Evolutionary conservation across 2,888 invertebrate species (phyloP), one percentile per base, ranked within the genome.

Genomic region (Oscheius onirici): DNA sequence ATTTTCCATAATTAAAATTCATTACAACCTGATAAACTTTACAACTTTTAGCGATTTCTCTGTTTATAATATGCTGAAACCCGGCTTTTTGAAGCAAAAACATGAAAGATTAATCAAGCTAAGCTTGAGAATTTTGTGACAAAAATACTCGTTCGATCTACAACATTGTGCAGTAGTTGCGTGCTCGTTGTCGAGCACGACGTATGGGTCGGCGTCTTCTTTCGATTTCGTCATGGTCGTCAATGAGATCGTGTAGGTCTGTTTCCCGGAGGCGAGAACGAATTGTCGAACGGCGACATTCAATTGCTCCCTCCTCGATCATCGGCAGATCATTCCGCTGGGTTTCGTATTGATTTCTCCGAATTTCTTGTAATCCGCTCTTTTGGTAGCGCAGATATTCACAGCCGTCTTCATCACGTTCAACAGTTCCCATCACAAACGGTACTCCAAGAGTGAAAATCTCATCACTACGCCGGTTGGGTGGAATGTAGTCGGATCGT

Each of bases 91-190:
- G 49, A 63, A 63, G 63, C 63, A n/a, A n/a, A 17, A 49, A 46
- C 26, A 26, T 43, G 20, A 49, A 22, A 49, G 17, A 20, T n/a
- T n/a, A 20, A 20, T 20, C 60, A 60, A 60, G 60, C 60, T 44
- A 44, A 44, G 60, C 60, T 60, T 60, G 58, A 15, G 24, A 63
- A 46, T 15, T 44, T 26, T 28, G 24, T 22, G 6, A 49, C 20
- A 28, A 49, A 46, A 10, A 24, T 26, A 46, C 49, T 63, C 63
- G 63, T 63, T 63, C 63, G 63, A 58, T 51, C 69, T 79, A 80
- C 52, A 85, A 74, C 83, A 85, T 84, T 49, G 81, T 81, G 74
- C 85, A 85, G 73, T 82, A 83, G 71, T 85, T 85, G 72, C 85
- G 80, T 51, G 83, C 77, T 65, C 84, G 80, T 73, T 83, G 84